A percentile compares a stretch with the other conserved stretches of the same genome.
phyloP scores from a whole-genome alignment of 2,888 invertebrate species.

The Erebia palarica region DNA sequence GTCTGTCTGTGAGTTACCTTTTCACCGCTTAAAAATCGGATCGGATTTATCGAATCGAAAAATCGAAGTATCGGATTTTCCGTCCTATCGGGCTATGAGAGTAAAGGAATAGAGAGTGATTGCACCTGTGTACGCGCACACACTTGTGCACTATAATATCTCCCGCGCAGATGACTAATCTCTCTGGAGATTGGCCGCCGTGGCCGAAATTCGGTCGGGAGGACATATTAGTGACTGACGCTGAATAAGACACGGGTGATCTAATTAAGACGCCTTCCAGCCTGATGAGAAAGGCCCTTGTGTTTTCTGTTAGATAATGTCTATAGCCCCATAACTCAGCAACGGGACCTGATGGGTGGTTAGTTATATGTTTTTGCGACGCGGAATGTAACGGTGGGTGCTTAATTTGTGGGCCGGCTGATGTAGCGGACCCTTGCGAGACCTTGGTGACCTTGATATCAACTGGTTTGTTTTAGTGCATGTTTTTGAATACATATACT shows the following conservation, averaged over 20 bases:
- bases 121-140: too few species aligned
- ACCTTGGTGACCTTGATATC: conserved; percentile 33
- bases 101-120: too few species aligned
- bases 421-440: conserved; percentile 16
- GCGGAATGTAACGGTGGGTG: conserved; percentile 44
- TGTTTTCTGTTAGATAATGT: conserved; percentile 16
- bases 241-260: neutral
- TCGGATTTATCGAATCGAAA: too few species aligned
- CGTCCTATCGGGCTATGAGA: too few species aligned
- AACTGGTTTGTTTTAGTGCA: conserved; percentile 20
- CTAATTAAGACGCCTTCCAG: neutral
- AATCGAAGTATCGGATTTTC: too few species aligned
- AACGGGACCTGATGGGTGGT: conserved; percentile 18
- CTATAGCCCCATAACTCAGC: conserved; percentile 16
- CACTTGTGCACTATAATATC: too few species aligned
- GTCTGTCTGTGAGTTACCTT: too few species aligned
- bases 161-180: too few species aligned
- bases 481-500: neutral
- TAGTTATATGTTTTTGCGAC: conserved; percentile 34
- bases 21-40: too few species aligned
- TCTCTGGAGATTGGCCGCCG: too few species aligned
- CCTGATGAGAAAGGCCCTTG: neutral
- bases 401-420: conserved; percentile 39
- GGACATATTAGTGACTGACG: too few species aligned
- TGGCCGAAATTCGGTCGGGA: too few species aligned